A percentile compares a stretch with the other conserved stretches of the same genome.
Evolutionary conservation across 1,140 invertebrate species (phyloP).

Genomic region (Eriocheir sinensis): DNA sequence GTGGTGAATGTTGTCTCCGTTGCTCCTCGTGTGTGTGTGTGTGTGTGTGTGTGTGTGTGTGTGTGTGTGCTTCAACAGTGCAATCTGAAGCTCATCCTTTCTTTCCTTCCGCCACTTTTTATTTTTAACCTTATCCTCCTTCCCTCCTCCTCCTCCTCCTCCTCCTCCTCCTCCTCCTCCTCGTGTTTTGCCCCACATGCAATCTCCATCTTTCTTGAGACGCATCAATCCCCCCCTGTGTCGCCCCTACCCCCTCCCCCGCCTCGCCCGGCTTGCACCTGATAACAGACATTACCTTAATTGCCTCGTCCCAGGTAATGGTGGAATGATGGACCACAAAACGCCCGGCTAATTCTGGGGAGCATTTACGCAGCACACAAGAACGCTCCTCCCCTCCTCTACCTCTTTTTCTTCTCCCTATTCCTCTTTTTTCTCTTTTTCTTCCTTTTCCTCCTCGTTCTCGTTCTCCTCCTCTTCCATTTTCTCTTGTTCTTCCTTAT

Average conservation of each 20-base stretch:
- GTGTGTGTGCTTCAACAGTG: too few species aligned
- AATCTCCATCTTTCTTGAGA: background rate
- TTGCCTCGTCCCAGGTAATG: background rate
- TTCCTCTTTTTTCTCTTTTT: background rate
- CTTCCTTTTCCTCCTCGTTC: background rate
- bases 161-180: background rate
- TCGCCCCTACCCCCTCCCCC: background rate
- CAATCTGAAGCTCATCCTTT: too few species aligned
- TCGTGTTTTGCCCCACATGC: too few species aligned
- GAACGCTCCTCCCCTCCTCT: background rate
- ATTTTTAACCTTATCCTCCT: too few species aligned
- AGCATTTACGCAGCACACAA: background rate
- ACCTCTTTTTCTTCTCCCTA: background rate
- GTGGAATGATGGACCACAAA: slow-evolving; percentile 23
- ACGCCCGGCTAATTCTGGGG: background rate
- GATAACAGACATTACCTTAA: slow-evolving; percentile 25
- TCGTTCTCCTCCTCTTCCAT: background rate
- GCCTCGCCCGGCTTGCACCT: background rate
- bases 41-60: slow-evolving; percentile 22
- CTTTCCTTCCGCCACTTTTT: too few species aligned
- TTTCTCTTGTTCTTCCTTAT: background rate
- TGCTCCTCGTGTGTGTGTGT: background rate
- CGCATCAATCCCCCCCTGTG: background rate
- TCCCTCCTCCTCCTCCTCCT: background rate
- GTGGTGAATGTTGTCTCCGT: background rate